Conservation (phyloP, 37 sponge, comb jelly and placozoan species). For the Ianthella basta region DNA sequence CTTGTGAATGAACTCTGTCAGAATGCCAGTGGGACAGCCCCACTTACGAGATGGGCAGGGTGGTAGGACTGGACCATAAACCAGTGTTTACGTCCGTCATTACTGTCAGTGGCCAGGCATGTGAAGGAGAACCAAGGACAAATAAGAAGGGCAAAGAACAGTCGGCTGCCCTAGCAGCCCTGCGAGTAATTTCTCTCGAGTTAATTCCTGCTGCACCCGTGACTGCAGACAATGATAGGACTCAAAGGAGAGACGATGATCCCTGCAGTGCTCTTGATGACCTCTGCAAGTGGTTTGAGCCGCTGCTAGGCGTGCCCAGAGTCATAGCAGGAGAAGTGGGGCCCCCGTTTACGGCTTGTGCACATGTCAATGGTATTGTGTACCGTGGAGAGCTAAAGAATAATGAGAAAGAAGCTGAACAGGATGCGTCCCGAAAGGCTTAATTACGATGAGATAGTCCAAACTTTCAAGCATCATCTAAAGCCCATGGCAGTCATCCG, state of each 20-base stretch:
- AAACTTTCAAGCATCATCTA: not conserved
- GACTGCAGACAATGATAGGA: not conserved
- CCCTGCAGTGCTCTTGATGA: conserved; percentile 9
- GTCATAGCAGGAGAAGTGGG: not conserved
- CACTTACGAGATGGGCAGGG: not conserved
- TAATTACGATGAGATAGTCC: not conserved
- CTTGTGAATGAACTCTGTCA: too few species aligned
- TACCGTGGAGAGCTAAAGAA: not conserved
- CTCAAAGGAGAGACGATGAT: not conserved
- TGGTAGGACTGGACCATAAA: not conserved
- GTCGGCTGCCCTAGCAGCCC: conserved; percentile 18
- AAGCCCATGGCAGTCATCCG: too few species aligned
- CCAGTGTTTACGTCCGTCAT: not conserved
- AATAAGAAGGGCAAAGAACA: not conserved
- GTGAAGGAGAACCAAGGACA: conserved; percentile 12
- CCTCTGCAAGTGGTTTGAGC: conserved; percentile 1
- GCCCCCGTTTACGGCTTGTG: not conserved
- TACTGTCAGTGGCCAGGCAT: not conserved
- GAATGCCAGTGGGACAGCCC: not conserved
- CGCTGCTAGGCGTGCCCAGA: not conserved
- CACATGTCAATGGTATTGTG: not conserved
- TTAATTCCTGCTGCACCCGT: too few species aligned
- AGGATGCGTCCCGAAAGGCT: not conserved
- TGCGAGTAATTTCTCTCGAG: not conserved
- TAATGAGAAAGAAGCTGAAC: conserved; percentile 13